Evolutionary conservation across 2,797 vertebrate genomes (phyloP).

Genomic region (Telmatherina bonti): DNA sequence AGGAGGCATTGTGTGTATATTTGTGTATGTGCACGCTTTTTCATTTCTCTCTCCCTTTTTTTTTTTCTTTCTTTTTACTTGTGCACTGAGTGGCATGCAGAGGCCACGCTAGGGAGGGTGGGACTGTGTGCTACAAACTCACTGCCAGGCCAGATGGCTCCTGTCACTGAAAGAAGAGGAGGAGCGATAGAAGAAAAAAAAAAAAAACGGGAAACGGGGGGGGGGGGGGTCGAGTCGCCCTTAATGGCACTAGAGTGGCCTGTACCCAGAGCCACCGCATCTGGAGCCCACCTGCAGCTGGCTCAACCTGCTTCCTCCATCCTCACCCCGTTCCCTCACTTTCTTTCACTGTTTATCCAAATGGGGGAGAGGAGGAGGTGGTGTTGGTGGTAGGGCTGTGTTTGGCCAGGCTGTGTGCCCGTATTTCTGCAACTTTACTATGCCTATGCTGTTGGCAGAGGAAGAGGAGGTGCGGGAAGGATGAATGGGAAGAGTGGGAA

Average conservation of each 20-base stretch:
- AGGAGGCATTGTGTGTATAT: constrained; percentile 29
- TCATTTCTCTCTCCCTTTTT: constrained; percentile 23
- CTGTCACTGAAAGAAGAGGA: constrained; percentile 61
- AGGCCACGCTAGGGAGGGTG: constrained; percentile 70
- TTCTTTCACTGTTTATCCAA: constrained; percentile 52
- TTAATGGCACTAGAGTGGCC: constrained; percentile 67
- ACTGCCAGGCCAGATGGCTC: constrained; percentile 76
- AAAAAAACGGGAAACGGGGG: constrained; percentile 38
- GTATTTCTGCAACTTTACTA: constrained; percentile 62
- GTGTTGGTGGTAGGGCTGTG: constrained; percentile 21
- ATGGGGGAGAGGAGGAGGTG: constrained; percentile 25
- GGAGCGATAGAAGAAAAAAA: constrained; percentile 54
- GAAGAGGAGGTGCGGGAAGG: constrained; percentile 12
- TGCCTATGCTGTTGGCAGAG: constrained; percentile 32
- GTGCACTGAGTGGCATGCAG: constrained; percentile 61
- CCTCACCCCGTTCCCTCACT: constrained; percentile 32
- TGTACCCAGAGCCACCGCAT: constrained; percentile 74
- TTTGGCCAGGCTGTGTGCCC: constrained; percentile 62
- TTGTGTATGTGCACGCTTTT: constrained; percentile 42
- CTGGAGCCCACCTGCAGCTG: constrained; percentile 79
- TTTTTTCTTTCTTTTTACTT: constrained; percentile 63
- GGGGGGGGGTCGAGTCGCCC: constrained; percentile 54
- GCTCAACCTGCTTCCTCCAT: constrained; percentile 52
- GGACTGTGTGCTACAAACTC: constrained; percentile 58
- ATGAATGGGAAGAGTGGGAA: constrained; percentile 21